Conservation (phyloP, 2,888 invertebrate species). For the Hartigia nigra region DNA sequence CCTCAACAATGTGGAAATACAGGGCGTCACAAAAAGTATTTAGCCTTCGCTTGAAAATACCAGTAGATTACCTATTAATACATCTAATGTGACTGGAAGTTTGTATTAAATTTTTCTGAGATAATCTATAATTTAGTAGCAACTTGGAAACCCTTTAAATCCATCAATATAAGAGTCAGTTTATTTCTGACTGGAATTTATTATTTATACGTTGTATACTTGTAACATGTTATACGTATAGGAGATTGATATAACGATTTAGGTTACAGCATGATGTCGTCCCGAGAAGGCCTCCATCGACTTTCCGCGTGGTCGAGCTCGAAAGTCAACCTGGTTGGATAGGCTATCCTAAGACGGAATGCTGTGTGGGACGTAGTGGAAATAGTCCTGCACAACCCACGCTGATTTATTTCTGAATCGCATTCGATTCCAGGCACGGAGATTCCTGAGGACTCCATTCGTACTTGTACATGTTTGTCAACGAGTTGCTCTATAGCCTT, state of each 20-base stretch:
- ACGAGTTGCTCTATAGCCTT: background rate
- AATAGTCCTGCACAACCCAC: constrained; percentile 1
- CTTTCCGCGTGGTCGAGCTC: background rate
- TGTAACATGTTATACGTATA: background rate
- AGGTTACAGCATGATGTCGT: background rate
- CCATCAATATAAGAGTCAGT: background rate
- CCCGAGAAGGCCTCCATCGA: background rate
- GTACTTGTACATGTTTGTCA: background rate
- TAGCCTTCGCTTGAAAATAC: background rate
- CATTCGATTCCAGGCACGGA: background rate
- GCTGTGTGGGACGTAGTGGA: constrained; percentile 3
- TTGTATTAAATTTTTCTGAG: background rate
- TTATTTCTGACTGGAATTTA: background rate
- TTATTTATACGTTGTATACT: background rate
- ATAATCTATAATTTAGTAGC: background rate
- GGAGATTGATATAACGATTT: background rate
- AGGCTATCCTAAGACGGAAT: background rate
- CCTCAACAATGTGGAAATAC: constrained; percentile 20
- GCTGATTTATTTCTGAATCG: background rate
- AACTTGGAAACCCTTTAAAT: background rate
- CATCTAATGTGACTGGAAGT: background rate
- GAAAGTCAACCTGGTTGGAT: background rate
- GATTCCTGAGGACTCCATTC: background rate
- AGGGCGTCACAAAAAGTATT: background rate
- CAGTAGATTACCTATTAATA: background rate